phyloP scores from a whole-genome alignment of 2,888 invertebrate genomes.

The Biston stratarius region DNA sequence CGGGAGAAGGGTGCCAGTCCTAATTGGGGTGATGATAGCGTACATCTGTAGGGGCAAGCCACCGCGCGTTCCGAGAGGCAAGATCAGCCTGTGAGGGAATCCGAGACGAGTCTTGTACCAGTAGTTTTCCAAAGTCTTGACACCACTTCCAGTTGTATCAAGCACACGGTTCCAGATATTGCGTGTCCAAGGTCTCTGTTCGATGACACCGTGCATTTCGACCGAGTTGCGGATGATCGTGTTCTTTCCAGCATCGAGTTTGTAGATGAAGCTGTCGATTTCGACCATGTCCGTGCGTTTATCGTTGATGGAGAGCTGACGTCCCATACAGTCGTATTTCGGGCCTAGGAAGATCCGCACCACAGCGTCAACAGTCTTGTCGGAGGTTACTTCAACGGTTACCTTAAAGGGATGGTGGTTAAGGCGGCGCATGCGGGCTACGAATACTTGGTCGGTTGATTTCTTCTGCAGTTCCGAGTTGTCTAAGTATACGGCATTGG shows the following conservation, averaged over 20 bases:
- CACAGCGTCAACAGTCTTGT: conserved; percentile 86
- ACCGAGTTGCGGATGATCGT: conserved; percentile 89
- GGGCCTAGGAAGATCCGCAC: conserved; percentile 90
- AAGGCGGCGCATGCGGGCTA: conserved; percentile 87
- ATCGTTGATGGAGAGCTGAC: conserved; percentile 81
- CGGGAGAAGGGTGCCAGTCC: conserved; percentile 77
- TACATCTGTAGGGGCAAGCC: conserved; percentile 89
- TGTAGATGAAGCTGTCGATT: conserved; percentile 85
- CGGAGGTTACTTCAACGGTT: conserved; percentile 84
- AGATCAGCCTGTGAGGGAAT: conserved; percentile 89
- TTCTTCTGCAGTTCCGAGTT: conserved; percentile 79
- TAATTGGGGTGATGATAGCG: conserved; percentile 87
- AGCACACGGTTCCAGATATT: conserved; percentile 57
- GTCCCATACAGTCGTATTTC: conserved; percentile 89
- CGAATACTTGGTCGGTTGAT: conserved; percentile 75
- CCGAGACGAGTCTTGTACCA: conserved; percentile 84
- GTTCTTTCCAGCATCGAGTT: conserved; percentile 89
- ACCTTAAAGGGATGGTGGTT: conserved; percentile 89
- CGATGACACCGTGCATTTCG: conserved; percentile 88
- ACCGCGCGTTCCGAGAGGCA: conserved; percentile 89
- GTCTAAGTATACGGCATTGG: conserved; percentile 86
- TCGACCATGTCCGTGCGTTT: conserved; percentile 78
- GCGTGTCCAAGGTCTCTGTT: conserved; percentile 85
- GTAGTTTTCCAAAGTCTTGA: conserved; percentile 84
- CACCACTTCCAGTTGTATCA: conserved; percentile 73